Base-by-base conservation (phyloP, 2,797 vertebrate genomes). In the Sebastes aleutianus region DNA sequence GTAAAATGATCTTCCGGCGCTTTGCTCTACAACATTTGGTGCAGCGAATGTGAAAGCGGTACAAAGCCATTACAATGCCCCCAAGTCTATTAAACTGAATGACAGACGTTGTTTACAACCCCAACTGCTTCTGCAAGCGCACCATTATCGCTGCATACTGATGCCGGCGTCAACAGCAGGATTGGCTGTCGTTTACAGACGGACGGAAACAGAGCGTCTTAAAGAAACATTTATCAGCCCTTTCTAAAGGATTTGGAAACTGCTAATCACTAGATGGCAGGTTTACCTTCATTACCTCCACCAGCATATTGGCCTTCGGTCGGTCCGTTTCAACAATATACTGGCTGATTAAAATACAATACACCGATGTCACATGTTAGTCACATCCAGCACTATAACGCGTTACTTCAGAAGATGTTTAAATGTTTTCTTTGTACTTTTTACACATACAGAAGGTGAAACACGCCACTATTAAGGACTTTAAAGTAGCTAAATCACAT, bases 91-190 rank as follows among this genome's bases (percentile, higher is more conserved):
- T 91, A 92, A 87, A 90, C 79, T 81, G 88, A 89, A 87, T 88
- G 88, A 92, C 92, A 92, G 91, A 91, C 87, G 85, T 87, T 92
- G 90, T 91, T 93, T 93, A 91, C 88, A 89, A 88, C 84, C 90
- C 79, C 86, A 81, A 85, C 79, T 83, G 89, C 88, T 81, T 82
- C 87, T 77, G 85, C 79, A 64, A 59, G 18, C 43, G 24, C 76
- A 50, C 84, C 85, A 89, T 91, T 90, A 92, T 91, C 85, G 72
- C 86, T 81, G 90, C 83, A 92, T 91, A 87, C 91, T 91, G 88
- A 92, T 91, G 91, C 73, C 11, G 20, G 80, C 81, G 2, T 70
- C 84, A 76, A 57, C 88, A 62, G 80, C 83, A 63, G 85, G 87
- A 83, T 67, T 85, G 87, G 87, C 86, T 74, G 84, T 81, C 81